These are phyloP conservation scores for Fragum fragum DNA, from an alignment of 2,888 invertebrate genomes.

Conservation along the genomic window DNA sequence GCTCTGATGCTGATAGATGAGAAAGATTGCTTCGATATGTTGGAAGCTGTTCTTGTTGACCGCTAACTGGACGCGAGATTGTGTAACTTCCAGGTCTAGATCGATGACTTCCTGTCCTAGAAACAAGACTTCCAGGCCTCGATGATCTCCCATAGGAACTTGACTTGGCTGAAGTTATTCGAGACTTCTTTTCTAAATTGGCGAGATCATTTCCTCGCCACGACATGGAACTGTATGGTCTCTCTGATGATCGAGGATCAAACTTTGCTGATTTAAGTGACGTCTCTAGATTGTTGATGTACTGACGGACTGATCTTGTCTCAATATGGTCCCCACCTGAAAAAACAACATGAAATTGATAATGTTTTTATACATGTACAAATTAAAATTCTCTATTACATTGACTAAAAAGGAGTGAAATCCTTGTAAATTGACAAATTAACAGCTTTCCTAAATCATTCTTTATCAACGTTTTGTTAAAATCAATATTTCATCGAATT, in stretches of 20 bases:
- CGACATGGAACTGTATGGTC: slow-evolving; percentile 77
- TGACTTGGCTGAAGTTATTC: slow-evolving; percentile 59
- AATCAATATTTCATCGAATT: too few relatives aligned
- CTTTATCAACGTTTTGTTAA: too few relatives aligned
- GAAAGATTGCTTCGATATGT: slow-evolving; percentile 57
- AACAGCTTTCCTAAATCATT: too few relatives aligned
- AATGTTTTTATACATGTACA: not conserved
- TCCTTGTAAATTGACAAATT: too few relatives aligned
- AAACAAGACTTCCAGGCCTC: slow-evolving; percentile 64
- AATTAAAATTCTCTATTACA: too few relatives aligned
- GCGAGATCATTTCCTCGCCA: slow-evolving; percentile 78
- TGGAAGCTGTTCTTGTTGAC: slow-evolving; percentile 40
- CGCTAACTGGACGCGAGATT: slow-evolving; percentile 54
- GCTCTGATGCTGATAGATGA: slow-evolving; percentile 69
- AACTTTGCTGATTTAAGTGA: slow-evolving; percentile 74
- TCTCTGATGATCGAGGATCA: slow-evolving; percentile 68
- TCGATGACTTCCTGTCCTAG: slow-evolving; percentile 58
- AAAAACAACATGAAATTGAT: slow-evolving; percentile 29
- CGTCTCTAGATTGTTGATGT: slow-evolving; percentile 77
- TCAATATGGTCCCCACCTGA: slow-evolving; percentile 78
- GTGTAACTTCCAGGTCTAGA: slow-evolving; percentile 58
- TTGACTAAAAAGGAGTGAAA: not conserved
- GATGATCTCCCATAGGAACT: slow-evolving; percentile 53
- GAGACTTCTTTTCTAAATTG: slow-evolving; percentile 65
- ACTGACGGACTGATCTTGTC: slow-evolving; percentile 72